Percentiles rank a stretch among this genome's conserved stretches.
Conservation (phyloP, 2,888 invertebrate genomes). For the Limnephilus lunatus region DNA sequence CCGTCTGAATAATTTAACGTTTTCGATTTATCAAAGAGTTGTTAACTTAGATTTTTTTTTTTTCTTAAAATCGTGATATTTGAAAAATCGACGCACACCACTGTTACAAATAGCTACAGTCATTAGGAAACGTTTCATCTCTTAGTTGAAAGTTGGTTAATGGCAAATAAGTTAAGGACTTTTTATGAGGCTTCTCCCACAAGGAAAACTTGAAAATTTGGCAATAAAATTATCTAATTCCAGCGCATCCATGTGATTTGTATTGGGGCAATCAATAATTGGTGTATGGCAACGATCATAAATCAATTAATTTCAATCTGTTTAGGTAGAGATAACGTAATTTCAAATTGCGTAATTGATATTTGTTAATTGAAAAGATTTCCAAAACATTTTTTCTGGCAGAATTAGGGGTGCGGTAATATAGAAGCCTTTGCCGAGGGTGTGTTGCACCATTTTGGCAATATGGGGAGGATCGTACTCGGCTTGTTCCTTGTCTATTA, state of each 20-base stretch:
- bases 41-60: too few species aligned
- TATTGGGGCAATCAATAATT: not conserved
- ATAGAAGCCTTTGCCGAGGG: too few species aligned
- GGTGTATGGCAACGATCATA: not conserved
- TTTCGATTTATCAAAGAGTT: not conserved
- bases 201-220: not conserved
- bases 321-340: not conserved
- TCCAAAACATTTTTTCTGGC: not conserved
- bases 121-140: not conserved
- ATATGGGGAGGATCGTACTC: too few species aligned
- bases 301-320: not conserved
- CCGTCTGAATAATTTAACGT: not conserved
- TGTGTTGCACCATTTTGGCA: too few species aligned
- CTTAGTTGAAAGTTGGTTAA: not conserved
- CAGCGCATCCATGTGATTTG: not conserved
- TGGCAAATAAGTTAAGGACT: not conserved
- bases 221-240: not conserved
- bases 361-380: not conserved
- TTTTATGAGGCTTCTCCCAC: not conserved
- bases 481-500: too few species aligned
- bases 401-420: not conserved
- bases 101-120: not conserved
- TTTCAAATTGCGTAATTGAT: not conserved
- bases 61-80: not conserved
- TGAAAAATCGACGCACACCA: not conserved